Evolutionary conservation across 2,888 invertebrate species (phyloP).

Genomic region (Philhelius pedissequus): DNA sequence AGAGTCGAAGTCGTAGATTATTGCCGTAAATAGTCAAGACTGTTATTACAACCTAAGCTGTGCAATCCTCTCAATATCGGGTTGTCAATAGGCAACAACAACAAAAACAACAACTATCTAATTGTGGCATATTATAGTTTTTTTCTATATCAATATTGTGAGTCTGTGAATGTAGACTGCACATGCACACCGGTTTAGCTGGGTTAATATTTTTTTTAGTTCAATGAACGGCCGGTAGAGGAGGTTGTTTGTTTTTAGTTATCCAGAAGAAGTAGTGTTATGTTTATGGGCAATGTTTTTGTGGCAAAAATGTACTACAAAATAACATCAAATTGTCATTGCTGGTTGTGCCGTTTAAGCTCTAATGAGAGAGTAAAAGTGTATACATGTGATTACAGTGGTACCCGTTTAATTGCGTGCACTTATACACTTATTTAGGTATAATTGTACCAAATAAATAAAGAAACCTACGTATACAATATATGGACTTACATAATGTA

Average conservation of each 20-base stretch:
- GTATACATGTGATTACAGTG: constrained; percentile 2
- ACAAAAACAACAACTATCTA: constrained; percentile 40
- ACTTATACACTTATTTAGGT: no score
- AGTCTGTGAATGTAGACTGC: not conserved
- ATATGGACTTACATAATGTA: no score
- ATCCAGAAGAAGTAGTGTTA: constrained; percentile 14
- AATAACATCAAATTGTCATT: constrained; percentile 44
- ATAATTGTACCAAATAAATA: no score
- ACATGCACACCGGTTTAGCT: not conserved
- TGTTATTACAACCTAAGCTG: constrained; percentile 38
- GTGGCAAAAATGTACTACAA: not conserved
- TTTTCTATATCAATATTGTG: not conserved
- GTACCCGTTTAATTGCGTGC: no score
- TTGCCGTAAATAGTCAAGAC: constrained; percentile 16
- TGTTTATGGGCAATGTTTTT: constrained; percentile 4
- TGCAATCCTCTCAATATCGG: constrained; percentile 53
- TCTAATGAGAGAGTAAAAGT: constrained; percentile 59
- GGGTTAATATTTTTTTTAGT: constrained; percentile 26
- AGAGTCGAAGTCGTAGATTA: not conserved
- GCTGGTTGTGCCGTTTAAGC: not conserved
- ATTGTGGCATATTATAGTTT: constrained; percentile 53
- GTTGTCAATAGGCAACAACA: constrained; percentile 44
- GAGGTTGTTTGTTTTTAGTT: constrained; percentile 16
- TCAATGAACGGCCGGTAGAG: constrained; percentile 48
- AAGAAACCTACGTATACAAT: no score